Evolutionary conservation across 1,140 invertebrate genomes (phyloP), one percentile per base, ranked within the genome.

Genomic region (Orussus abietinus): DNA sequence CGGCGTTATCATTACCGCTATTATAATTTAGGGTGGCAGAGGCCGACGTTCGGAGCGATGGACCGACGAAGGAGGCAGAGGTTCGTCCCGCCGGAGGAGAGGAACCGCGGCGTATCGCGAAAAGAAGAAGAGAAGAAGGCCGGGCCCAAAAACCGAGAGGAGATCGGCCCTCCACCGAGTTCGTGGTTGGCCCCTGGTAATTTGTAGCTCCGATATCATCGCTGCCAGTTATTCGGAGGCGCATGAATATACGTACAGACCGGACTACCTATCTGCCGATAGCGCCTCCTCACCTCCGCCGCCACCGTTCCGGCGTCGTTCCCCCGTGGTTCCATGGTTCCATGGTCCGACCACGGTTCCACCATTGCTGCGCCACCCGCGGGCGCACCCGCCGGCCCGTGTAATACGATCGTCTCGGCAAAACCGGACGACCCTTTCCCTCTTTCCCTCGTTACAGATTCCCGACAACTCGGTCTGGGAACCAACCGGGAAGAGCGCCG

Each of bases 131-230:
- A n/a, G n/a, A n/a, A n/a, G 19, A n/a, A n/a, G n/a, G n/a, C n/a
- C n/a, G 28, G 12, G 34, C 53, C 49, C 30, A 37, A 34, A 37
- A 31, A 35, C 4, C 15, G 31, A 33, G 33, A 36, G 19, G 33
- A n/a, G n/a, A 25, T 6, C 6, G 22, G 22, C 6, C 13, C 18
- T 26, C 19, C n/a, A 20, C 29, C 36, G 22, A 21, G 45, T 51
- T 45, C 44, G 47, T 53, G 55, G 51, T 57, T 53, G 47, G 40
- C 47, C 52, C 43, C 38, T 45, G 45, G 54, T 58, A 58, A 58
- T 58, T 58, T 57, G 54, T 58, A 58, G 45, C 48, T 42, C 18
- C 51, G 55, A 57, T 58, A 58, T 58, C 54, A 58, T 58, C 55
- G 51, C 51, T 33, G 18, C 33, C 35, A 51, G 55, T 58, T 58